A percentile compares a stretch with the other conserved stretches of the same genome.
Evolutionary conservation across 2,888 invertebrate genomes (phyloP).

Genomic region (Rhingia rostrata): DNA sequence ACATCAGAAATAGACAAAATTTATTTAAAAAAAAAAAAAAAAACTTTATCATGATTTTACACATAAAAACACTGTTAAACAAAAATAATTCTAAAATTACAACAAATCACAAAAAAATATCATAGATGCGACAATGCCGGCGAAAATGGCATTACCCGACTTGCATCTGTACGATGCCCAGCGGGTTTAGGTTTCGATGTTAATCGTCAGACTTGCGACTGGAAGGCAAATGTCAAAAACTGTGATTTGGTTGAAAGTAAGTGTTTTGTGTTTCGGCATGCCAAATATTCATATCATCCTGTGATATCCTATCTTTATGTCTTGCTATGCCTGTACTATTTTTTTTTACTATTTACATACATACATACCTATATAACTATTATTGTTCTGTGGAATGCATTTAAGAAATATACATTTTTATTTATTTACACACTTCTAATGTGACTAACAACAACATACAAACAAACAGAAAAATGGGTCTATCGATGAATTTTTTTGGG

Average conservation of each 20-base stretch:
- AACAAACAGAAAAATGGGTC: slow-evolving; percentile 34
- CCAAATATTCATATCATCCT: slow-evolving; percentile 70
- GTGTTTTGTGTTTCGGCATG: slow-evolving; percentile 82
- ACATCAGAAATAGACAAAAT: slow-evolving; percentile 31
- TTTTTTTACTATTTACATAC: slow-evolving; percentile 34
- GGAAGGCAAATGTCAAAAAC: slow-evolving; percentile 98
- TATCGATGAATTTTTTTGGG: slow-evolving; percentile 48
- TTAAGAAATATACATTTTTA: slow-evolving; percentile 33
- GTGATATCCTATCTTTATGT: slow-evolving; percentile 65
- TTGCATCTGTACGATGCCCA: slow-evolving; percentile 95
- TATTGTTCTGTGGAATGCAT: slow-evolving; percentile 70
- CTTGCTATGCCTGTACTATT: slow-evolving; percentile 69
- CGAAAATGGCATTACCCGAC: slow-evolving; percentile 92
- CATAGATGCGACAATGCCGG: slow-evolving; percentile 95
- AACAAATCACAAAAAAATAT: slow-evolving; percentile 48
- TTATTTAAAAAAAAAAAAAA: not conserved
- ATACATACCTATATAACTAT: not conserved
- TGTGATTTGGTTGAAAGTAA: slow-evolving; percentile 97
- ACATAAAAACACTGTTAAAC: slow-evolving; percentile 55
- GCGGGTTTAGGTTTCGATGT: slow-evolving; percentile 96
- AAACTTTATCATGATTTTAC: slow-evolving; percentile 11
- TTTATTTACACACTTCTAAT: slow-evolving; percentile 51
- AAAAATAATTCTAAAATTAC: slow-evolving; percentile 53
- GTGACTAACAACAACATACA: slow-evolving; percentile 65
- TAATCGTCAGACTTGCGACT: slow-evolving; percentile 96